phyloP scores from a whole-genome alignment of 64 coral and sea anemone genomes.

The Porites australiensis region DNA sequence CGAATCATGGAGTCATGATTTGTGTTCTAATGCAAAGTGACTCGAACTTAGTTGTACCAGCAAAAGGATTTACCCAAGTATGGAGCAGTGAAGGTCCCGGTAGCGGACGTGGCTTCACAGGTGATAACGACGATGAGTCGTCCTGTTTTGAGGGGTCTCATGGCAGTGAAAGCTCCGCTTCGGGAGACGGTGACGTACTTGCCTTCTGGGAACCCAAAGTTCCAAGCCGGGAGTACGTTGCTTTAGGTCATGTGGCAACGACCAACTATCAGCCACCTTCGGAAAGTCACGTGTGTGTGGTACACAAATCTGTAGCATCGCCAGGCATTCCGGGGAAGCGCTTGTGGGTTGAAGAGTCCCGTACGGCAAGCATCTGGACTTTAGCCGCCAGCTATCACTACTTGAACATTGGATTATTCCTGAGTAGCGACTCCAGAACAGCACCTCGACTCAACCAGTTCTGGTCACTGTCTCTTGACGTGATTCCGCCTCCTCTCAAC shows the following conservation, averaged over 20 bases:
- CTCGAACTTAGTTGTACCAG: slow-evolving; percentile 13
- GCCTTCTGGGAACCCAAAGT: slow-evolving; percentile 74
- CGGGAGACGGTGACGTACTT: slow-evolving; percentile 2
- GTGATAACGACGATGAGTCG: slow-evolving; percentile 49
- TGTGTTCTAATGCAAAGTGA: slow-evolving; percentile 54
- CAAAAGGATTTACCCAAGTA: slow-evolving; percentile 60
- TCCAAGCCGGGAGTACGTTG: slow-evolving; percentile 59
- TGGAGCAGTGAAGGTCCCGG: slow-evolving; percentile 54
- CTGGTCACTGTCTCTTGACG: slow-evolving; percentile 54
- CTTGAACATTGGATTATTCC: slow-evolving; percentile 57
- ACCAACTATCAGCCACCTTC: slow-evolving; percentile 63
- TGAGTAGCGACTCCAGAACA: slow-evolving; percentile 38
- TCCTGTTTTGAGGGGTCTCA: neutral
- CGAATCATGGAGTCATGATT: slow-evolving; percentile 79
- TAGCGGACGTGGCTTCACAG: slow-evolving; percentile 10
- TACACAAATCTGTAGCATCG: slow-evolving; percentile 55
- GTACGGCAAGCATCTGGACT: slow-evolving; percentile 66
- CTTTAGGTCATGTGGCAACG: slow-evolving; percentile 63
- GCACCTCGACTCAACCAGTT: slow-evolving; percentile 1
- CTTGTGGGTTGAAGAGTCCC: slow-evolving; percentile 68
- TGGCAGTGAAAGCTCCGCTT: neutral
- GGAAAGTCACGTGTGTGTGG: slow-evolving; percentile 50
- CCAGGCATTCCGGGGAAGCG: slow-evolving; percentile 59
- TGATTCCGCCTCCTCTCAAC: slow-evolving; percentile 68
- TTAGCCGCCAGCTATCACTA: slow-evolving; percentile 56